Evolutionary conservation across 1,140 invertebrate species (phyloP), one percentile per base, ranked within the genome.

Genomic region (Periplaneta americana): DNA sequence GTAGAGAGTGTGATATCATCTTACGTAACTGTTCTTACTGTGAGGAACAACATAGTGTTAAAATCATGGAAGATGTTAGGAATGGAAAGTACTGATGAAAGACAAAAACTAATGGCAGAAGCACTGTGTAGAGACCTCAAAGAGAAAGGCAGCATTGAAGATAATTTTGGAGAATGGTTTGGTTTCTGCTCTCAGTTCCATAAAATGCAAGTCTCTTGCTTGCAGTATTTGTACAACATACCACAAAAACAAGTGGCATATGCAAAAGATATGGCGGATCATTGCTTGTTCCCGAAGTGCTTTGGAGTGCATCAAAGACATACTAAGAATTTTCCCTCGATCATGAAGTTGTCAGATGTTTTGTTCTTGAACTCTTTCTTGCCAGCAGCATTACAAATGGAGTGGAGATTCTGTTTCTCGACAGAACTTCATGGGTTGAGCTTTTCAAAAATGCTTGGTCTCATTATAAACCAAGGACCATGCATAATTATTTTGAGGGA

Each of bases 371-470:
- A 95, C 88, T 90, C 92, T 3, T 92, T 94, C 85, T 86, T 96
- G 75, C 95, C 95, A 0, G 89, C 91, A 75, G 92, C 95, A 81
- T 90, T 93, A 75, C 91, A 93, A 83, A 89, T 92, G 80, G 93
- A 95, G 86, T 97, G 95, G 95, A 88, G 95, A 84, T 95, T 96
- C 84, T 88, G 96, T 1, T 96, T 96, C 88, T 96, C 95, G 28
- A 95, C 94, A 76, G 92, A 93, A 85, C 92, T 95, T 78, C 94
- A 96, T 82, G 96, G 95, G 0, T 95, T 96, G 87, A 95, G 94
- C 22, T 97, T 96, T 88, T 95, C 95, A 2, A 96, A 94, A 3
- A 91, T 96, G 88, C 88, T 95, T 36, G 92, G 92, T 89, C 76
- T 83, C 32, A 93, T 96, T 80, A 88, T 92, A 80, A 92, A 96